Percentiles rank a stretch among this genome's conserved stretches.
Evolutionary conservation across 2,888 invertebrate genomes (phyloP).

Genomic region (Mesorhabditis spiculigera): DNA sequence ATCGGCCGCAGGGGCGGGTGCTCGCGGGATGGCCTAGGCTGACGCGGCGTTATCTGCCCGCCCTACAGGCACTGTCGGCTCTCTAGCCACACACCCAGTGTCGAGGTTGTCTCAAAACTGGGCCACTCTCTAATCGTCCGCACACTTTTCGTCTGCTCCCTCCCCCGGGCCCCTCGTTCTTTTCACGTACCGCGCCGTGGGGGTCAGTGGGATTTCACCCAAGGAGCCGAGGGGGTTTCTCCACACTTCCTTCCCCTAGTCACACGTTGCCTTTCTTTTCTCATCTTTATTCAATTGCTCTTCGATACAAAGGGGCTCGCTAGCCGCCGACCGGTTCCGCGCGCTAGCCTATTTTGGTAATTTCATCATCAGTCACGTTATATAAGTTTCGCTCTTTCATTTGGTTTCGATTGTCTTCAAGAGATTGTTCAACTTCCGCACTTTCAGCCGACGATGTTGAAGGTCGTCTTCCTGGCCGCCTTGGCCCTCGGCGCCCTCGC

Average conservation of each 20-base stretch:
- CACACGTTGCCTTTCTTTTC: neutral
- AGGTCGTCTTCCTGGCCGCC: conserved; percentile 29
- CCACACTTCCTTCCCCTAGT: neutral
- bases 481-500: conserved; percentile 36
- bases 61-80: neutral
- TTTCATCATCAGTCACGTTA: too few species aligned
- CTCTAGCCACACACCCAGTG: neutral
- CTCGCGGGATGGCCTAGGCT: neutral
- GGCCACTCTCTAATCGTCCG: too few species aligned
- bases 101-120: neutral
- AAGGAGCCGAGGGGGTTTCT: too few species aligned
- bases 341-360: too few species aligned
- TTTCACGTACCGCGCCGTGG: too few species aligned
- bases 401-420: neutral
- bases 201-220: too few species aligned
- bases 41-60: neutral
- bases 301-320: neutral
- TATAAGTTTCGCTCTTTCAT: neutral
- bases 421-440: conserved; percentile 3
- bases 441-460: conserved; percentile 20
- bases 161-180: too few species aligned
- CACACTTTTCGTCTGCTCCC: too few species aligned
- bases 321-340: too few species aligned
- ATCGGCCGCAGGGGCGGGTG: neutral
- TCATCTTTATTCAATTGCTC: neutral